phyloP scores from a whole-genome alignment of 2,797 vertebrate genomes.

The Catamblyrhynchus diadema region DNA sequence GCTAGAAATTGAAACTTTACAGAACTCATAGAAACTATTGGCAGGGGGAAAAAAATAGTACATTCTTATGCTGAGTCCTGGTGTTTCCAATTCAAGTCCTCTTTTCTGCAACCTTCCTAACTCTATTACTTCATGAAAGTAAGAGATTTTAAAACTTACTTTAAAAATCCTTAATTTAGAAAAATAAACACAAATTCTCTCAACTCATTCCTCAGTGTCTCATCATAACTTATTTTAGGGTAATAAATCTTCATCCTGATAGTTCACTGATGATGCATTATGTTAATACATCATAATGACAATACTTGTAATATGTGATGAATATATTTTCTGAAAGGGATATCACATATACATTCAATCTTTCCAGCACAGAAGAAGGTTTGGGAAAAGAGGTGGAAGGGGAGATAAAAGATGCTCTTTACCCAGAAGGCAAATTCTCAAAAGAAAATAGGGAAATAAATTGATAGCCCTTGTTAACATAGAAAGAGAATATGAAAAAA shows the following conservation, averaged over 20 bases:
- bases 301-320: conserved; percentile 68
- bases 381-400: background rate
- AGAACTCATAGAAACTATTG: background rate
- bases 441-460: background rate
- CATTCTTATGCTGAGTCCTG: conserved; percentile 20
- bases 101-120: conserved; percentile 24
- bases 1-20: background rate
- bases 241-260: conserved; percentile 73
- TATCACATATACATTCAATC: conserved; percentile 63
- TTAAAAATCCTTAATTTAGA: conserved; percentile 66
- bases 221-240: conserved; percentile 52
- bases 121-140: background rate
- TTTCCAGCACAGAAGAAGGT: conserved; percentile 30
- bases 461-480: conserved; percentile 25
- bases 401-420: conserved; percentile 5
- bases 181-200: conserved; percentile 76
- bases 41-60: background rate
- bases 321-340: conserved; percentile 66
- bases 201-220: conserved; percentile 46
- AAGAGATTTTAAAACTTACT: conserved; percentile 56
- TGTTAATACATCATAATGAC: conserved; percentile 75
- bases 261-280: conserved; percentile 73
- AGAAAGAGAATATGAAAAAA: conserved; percentile 18
- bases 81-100: conserved; percentile 30
- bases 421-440: conserved; percentile 29